phyloP scores from a whole-genome alignment of 2,888 invertebrate genomes.

The Idaea dimidiata region DNA sequence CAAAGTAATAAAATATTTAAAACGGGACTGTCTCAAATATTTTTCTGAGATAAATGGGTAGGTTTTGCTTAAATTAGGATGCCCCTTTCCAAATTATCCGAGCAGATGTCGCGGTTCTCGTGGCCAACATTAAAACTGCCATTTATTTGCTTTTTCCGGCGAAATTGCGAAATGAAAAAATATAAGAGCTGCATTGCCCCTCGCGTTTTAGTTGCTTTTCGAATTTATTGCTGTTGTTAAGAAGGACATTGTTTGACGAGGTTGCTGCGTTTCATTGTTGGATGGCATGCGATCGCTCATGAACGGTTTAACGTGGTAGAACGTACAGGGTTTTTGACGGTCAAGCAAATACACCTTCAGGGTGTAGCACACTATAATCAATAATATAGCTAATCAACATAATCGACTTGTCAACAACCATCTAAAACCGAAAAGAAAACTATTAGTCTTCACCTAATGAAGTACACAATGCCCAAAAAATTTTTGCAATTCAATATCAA shows the following conservation, averaged over 20 bases:
- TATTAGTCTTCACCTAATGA: too few species aligned
- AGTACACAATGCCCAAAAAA: too few species aligned
- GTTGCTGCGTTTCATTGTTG: neutral
- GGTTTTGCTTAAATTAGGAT: conserved; percentile 36
- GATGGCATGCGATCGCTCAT: neutral
- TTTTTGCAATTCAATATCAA: too few species aligned
- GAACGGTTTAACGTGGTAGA: neutral
- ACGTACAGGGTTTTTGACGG: neutral
- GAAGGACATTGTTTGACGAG: neutral
- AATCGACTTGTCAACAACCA: too few species aligned
- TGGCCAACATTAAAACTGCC: conserved; percentile 40
- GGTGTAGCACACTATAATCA: too few species aligned
- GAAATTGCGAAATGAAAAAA: conserved; percentile 31
- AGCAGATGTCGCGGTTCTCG: conserved; percentile 42
- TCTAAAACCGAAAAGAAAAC: too few species aligned
- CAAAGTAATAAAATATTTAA: conserved; percentile 2
- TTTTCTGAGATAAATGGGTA: conserved; percentile 31
- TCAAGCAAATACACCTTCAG: neutral
- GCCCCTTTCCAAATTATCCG: conserved; percentile 39
- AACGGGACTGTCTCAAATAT: conserved; percentile 15
- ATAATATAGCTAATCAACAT: too few species aligned
- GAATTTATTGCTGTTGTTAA: conserved; percentile 15
- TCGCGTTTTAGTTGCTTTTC: conserved; percentile 15
- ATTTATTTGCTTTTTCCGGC: conserved; percentile 42
- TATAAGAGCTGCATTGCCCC: conserved; percentile 20